A percentile compares a stretch with the other conserved stretches of the same genome.
Conservation (phyloP, 2,113 vertebrate genomes). For the Pongo abelii region DNA sequence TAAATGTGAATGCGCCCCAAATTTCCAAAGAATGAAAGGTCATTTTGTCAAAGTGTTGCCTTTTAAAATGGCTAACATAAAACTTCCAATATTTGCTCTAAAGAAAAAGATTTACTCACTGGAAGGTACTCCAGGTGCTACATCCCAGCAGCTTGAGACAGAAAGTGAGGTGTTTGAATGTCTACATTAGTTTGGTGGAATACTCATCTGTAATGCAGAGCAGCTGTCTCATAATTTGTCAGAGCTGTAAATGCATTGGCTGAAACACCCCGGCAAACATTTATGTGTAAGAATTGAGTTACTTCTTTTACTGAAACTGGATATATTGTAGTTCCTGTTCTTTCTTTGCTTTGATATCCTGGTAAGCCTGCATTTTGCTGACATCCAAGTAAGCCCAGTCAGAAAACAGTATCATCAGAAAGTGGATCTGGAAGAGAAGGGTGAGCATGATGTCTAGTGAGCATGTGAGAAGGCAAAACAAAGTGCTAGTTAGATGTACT, state of each 20-base stretch:
- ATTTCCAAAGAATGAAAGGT: slow-evolving; percentile 54
- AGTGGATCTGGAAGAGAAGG: slow-evolving; percentile 99
- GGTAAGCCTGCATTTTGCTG: slow-evolving; percentile 99
- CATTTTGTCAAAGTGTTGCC: slow-evolving; percentile 86
- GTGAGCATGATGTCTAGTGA: slow-evolving; percentile 97
- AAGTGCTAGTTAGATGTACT: slow-evolving; percentile 89
- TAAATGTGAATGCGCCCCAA: slow-evolving; percentile 33
- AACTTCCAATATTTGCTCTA: slow-evolving; percentile 80
- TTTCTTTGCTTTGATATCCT: slow-evolving; percentile 99
- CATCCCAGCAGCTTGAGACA: slow-evolving; percentile 84
- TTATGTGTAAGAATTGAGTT: slow-evolving; percentile 99
- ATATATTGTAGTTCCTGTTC: slow-evolving; percentile 99
- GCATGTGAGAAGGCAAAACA: slow-evolving; percentile 95
- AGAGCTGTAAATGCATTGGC: slow-evolving; percentile 87
- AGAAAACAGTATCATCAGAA: slow-evolving; percentile 99
- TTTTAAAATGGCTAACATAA: slow-evolving; percentile 86
- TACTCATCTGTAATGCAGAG: slow-evolving; percentile 90
- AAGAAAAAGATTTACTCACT: slow-evolving; percentile 63
- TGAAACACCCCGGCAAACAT: slow-evolving; percentile 84
- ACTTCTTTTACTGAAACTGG: slow-evolving; percentile 98
- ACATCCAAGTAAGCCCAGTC: slow-evolving; percentile 99
- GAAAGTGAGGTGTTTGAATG: slow-evolving; percentile 86
- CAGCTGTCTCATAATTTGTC: slow-evolving; percentile 89
- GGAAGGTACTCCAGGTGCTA: too few relatives aligned
- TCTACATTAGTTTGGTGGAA: slow-evolving; percentile 88